Conservation (phyloP, 2,113 vertebrate genomes). For the Cavia aperea region DNA sequence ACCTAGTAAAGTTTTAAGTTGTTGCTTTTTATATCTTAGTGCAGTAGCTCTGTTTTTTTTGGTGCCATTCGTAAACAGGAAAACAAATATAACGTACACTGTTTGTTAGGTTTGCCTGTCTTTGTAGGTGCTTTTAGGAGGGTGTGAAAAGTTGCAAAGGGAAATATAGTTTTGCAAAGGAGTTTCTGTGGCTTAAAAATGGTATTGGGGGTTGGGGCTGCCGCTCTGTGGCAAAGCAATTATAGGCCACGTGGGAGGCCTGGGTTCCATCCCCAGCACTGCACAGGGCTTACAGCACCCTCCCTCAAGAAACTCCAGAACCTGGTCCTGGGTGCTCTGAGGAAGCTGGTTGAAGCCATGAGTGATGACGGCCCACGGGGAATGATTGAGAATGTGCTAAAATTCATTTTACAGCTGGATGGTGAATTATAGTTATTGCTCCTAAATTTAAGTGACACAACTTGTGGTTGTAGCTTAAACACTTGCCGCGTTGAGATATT, state of each 20-base stretch:
- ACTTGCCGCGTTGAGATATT: neutral
- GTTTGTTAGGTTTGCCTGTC: neutral
- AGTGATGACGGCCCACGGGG: neutral
- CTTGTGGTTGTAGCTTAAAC: neutral
- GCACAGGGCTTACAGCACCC: neutral
- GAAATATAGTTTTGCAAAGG: neutral
- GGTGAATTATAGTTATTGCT: neutral
- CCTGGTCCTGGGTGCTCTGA: neutral
- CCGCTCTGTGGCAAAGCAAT: neutral
- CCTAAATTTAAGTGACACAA: neutral
- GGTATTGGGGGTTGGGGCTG: neutral
- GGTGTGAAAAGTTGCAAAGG: neutral
- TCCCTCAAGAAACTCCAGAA: neutral
- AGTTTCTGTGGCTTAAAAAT: neutral
- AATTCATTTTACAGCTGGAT: neutral
- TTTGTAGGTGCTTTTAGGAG: neutral
- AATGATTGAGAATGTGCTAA: neutral
- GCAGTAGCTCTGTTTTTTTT: neutral
- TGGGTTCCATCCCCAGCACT: neutral
- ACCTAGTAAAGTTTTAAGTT: neutral
- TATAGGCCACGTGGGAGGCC: neutral
- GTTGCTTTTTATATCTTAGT: neutral
- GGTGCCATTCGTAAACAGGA: neutral
- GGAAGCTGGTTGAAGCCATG: neutral
- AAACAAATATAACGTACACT: neutral